Evolutionary conservation across 2,888 invertebrate genomes (phyloP), one percentile per base, ranked within the genome.

Genomic region (Plutella xylostella): DNA sequence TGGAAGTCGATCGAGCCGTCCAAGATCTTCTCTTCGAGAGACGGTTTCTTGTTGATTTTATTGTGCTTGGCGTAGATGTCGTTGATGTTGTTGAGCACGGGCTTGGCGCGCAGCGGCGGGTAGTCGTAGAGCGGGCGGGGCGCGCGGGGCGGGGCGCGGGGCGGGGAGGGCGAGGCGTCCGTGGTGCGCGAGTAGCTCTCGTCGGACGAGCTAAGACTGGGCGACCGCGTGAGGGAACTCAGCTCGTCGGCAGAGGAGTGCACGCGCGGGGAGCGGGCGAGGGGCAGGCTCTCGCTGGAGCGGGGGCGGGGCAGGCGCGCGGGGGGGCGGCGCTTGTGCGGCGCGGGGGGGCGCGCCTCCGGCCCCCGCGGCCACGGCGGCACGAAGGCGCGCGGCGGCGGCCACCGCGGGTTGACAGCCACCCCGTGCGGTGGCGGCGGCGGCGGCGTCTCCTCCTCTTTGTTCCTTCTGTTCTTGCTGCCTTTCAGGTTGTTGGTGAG

Each of bases 171-270:
- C 0, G 83, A 84, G 1, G 82, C 92, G 60, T 92, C 91, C 0
- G 92, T 92, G 4, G 92, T 92, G 55, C 92, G 87, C 34, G 92
- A 92, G 63, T 92, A 93, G 69, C 92, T 92, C 71, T 93, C 93
- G 62, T 93, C 93, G 0, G 93, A 93, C 45, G 93, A 93, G 67
- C 92, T 92, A 51, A 93, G 89, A 62, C 92, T 92, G 0, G 93
- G 92, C 6, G 92, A 92, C 56, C 92, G 90, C 43, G 92, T 92
- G 9, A 92, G 78, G 0, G 92, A 92, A 59, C 92, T 92, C 20
- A 93, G 87, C 68, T 93, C 93, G 63, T 93, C 92, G 1, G 92
- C 93, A 2, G 92, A 93, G 5, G 93, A 92, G 62, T 91, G 90
- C 3, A 89, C 89, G 31, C 89, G 74, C 15, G 88, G 88, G 50